phyloP scores from a whole-genome alignment of 2,888 invertebrate species.

The Ophion costatus region DNA sequence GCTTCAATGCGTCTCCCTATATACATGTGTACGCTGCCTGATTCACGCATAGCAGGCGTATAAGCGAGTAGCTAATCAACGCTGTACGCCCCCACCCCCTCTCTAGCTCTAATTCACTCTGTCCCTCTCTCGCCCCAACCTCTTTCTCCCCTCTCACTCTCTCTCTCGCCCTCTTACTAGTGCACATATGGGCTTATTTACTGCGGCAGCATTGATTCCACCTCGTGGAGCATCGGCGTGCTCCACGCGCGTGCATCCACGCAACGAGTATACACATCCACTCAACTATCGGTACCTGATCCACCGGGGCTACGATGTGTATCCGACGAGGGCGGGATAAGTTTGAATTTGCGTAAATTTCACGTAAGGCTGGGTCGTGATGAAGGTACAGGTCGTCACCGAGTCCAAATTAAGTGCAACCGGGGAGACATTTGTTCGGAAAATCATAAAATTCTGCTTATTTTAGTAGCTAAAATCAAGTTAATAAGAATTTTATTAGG shows the following conservation, averaged over 20 bases:
- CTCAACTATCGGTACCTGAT: slow-evolving; percentile 43
- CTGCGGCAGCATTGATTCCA: slow-evolving; percentile 72
- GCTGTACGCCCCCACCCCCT: slow-evolving; percentile 67
- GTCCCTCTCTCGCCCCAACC: not conserved
- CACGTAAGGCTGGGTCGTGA: not conserved
- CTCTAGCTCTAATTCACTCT: not conserved
- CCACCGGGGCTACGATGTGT: slow-evolving; percentile 30
- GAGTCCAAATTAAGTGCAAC: not conserved
- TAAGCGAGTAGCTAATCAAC: slow-evolving; percentile 80
- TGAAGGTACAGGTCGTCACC: not conserved
- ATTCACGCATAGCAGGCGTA: slow-evolving; percentile 70
- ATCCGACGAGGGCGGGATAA: slow-evolving; percentile 29
- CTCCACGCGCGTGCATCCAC: slow-evolving; percentile 55
- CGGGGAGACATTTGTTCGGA: not conserved
- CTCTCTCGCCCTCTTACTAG: not conserved
- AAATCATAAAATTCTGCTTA: not conserved
- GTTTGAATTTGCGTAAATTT: slow-evolving; percentile 21
- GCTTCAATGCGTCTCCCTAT: slow-evolving; percentile 20
- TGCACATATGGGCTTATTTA: slow-evolving; percentile 70
- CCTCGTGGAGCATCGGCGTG: slow-evolving; percentile 68
- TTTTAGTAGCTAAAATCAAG: not conserved
- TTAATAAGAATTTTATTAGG: not conserved
- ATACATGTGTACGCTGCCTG: slow-evolving; percentile 48
- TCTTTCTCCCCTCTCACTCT: slow-evolving; percentile 13
- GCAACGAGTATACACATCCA: slow-evolving; percentile 39